Evolutionary conservation across 2,113 vertebrate genomes (phyloP).

Genomic region (Misgurnus mizolepis): DNA sequence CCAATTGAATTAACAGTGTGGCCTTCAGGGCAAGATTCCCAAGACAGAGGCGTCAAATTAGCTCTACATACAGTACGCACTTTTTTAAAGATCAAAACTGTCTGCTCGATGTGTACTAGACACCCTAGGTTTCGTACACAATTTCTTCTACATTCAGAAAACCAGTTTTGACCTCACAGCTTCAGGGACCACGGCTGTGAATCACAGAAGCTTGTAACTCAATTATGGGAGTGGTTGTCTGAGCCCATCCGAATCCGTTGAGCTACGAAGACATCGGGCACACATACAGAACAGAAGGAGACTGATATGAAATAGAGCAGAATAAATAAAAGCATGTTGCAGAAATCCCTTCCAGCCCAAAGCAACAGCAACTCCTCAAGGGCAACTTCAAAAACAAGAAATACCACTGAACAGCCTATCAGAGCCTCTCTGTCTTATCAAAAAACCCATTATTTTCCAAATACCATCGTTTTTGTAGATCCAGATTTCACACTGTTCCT

Average conservation of each 20-base stretch:
- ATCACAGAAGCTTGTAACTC: neutral
- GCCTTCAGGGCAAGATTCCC: neutral
- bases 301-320: slow-evolving; percentile 72
- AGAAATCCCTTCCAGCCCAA: slow-evolving; percentile 58
- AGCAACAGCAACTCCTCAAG: slow-evolving; percentile 59
- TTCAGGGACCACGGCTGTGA: neutral
- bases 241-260: slow-evolving; percentile 8
- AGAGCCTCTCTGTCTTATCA: neutral
- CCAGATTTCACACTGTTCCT: no score
- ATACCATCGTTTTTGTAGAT: no score
- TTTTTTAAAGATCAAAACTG: slow-evolving; percentile 7
- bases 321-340: slow-evolving; percentile 62
- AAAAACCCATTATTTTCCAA: no score
- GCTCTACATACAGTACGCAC: neutral
- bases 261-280: slow-evolving; percentile 51
- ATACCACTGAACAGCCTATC: neutral
- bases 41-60: neutral
- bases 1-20: neutral
- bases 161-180: neutral
- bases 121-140: neutral
- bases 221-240: neutral
- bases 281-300: slow-evolving; percentile 62
- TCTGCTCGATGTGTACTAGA: neutral
- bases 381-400: slow-evolving; percentile 39
- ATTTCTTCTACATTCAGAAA: neutral